These are phyloP conservation scores for Panurus biarmicus DNA, from an alignment of 2,113 vertebrate species.

Conservation along the genomic window DNA sequence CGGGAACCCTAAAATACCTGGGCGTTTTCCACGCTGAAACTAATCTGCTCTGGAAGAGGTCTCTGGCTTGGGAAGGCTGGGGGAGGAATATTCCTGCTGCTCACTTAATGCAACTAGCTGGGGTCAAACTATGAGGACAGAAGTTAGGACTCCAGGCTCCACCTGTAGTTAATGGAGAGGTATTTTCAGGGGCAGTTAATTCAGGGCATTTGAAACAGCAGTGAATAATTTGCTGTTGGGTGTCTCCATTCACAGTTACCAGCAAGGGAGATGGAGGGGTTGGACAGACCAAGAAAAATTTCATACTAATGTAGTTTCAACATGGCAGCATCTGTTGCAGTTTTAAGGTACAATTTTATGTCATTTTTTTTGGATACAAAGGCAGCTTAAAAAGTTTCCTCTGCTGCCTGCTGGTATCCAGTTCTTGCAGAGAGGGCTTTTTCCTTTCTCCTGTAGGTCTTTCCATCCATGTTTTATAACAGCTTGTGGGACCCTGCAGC, in stretches of 20 bases:
- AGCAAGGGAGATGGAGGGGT: background rate
- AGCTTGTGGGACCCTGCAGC: constrained; percentile 17
- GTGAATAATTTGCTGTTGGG: background rate
- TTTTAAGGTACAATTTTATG: background rate
- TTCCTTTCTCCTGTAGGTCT: background rate
- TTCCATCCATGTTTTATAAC: background rate
- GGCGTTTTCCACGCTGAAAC: accelerated
- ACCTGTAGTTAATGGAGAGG: background rate
- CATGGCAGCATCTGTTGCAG: background rate
- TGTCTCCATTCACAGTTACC: background rate
- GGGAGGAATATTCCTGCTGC: background rate
- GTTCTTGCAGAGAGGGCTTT: background rate
- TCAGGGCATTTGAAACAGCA: background rate
- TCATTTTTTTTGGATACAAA: constrained; percentile 1
- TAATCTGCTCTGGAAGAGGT: background rate
- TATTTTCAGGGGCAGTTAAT: background rate
- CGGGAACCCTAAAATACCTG: background rate
- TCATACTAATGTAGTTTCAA: background rate
- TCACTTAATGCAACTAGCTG: background rate
- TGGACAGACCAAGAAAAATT: background rate
- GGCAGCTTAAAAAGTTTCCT: background rate
- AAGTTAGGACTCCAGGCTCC: background rate
- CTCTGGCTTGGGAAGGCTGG: background rate
- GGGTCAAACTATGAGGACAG: background rate
- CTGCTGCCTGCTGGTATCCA: background rate